Evolutionary conservation across 2,888 invertebrate genomes (phyloP), one percentile per base, ranked within the genome.

Genomic region (Pseudanteris insignis): DNA sequence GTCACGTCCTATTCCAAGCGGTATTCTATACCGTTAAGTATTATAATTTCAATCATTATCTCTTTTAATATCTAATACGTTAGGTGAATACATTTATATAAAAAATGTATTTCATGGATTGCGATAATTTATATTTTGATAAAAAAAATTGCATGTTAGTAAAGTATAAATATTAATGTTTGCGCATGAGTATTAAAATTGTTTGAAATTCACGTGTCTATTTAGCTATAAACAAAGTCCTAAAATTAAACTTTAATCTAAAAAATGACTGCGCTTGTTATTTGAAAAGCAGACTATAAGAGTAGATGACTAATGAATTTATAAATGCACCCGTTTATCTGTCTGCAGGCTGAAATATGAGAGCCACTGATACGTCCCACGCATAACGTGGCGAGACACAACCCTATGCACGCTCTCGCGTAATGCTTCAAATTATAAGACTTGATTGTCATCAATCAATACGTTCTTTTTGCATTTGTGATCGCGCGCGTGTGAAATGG

Each of bases 291-390:
- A 30, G 30, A 25, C 29, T 51, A 46, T 50, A 36, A 59, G 47
- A 51, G 46, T 33, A 11, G 28, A 62, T 62, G 62, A 57, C 34
- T 57, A 57, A 62, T 51, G 51, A 62, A 50, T 47, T 46, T 51
- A 57, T 57, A 57, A 62, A 57, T 36, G 54, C 8, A 10, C 21
- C 25, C 24, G n/a, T 15, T 6, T 24, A 34, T 38, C 15, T 24
- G 37, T 30, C 38, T 29, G 34, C 8, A 11, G 14, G 13, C 36
- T 44, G 29, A 44, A 50, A 55, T 32, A 36, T 46, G 48, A 55
- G 43, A 55, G 34, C 40, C 61, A 18, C 34, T 48, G 61, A 46
- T 51, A 46, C 61, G 21, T 46, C 62, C 62, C 62, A 62, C 62
- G 47, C 55, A 32, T 43, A 57, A 63, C 51, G 32, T 58, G 41